Evolutionary conservation across 1,140 invertebrate genomes (phyloP).

Genomic region (Thereuonema tuberculata): DNA sequence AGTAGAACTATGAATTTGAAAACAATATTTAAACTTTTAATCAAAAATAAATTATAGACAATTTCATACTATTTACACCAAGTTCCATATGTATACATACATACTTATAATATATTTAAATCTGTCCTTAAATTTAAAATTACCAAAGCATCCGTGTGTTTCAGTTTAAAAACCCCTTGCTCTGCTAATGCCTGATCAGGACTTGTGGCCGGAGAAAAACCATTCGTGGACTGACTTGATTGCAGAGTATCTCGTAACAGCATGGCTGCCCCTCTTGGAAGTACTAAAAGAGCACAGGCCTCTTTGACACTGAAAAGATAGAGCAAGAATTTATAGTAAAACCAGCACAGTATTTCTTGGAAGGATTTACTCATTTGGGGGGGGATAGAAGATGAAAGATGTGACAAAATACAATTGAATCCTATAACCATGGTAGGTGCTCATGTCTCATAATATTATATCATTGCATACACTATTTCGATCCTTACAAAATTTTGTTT

Average conservation of each 20-base stretch:
- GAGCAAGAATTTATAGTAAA: neutral
- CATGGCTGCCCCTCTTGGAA: slow-evolving; percentile 58
- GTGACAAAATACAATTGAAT: neutral
- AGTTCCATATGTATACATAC: too few relatives aligned
- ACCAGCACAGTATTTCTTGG: neutral
- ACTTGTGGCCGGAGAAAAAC: slow-evolving; percentile 29
- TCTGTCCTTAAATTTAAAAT: slow-evolving; percentile 6
- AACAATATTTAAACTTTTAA: too few relatives aligned
- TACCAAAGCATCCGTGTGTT: slow-evolving; percentile 37
- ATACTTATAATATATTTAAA: neutral
- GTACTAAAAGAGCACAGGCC: slow-evolving; percentile 55
- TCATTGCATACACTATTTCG: neutral
- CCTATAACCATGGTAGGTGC: neutral
- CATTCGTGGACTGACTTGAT: too few relatives aligned
- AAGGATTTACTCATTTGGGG: neutral
- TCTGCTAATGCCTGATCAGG: slow-evolving; percentile 43
- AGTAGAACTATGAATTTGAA: too few relatives aligned
- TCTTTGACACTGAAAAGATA: slow-evolving; percentile 53
- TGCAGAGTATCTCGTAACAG: slow-evolving; percentile 51
- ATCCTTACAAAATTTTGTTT: neutral
- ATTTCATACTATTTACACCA: too few relatives aligned
- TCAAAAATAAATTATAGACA: too few relatives aligned
- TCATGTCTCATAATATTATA: neutral
- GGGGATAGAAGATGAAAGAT: too few relatives aligned
- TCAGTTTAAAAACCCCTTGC: slow-evolving; percentile 45